A percentile compares a stretch with the other conserved stretches of the same genome.
phyloP scores from a whole-genome alignment of 2,113 vertebrate species.

The Elephas maximus region DNA sequence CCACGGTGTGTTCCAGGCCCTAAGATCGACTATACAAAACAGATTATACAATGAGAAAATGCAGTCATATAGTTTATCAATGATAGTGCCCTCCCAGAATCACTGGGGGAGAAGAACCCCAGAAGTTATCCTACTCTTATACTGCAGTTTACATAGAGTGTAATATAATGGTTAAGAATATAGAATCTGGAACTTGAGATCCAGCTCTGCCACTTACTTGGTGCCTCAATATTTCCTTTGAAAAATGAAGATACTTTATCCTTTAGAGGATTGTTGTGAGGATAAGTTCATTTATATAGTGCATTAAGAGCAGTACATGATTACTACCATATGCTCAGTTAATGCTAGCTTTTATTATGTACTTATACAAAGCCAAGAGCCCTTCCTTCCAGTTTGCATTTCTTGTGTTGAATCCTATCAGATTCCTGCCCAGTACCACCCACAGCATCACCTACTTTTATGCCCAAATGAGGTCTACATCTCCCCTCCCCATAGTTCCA shows the following conservation, averaged over 20 bases:
- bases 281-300: background rate
- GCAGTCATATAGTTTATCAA: background rate
- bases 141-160: background rate
- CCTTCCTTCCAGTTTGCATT: background rate
- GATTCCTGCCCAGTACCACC: background rate
- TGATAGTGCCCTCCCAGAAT: background rate
- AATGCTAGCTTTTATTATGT: background rate
- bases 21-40: background rate
- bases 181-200: background rate
- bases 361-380: background rate
- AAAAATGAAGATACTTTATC: background rate
- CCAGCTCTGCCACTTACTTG: background rate
- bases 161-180: background rate
- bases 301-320: background rate
- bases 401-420: background rate
- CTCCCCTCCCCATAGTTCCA: background rate
- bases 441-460: background rate
- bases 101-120: background rate
- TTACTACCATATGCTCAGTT: background rate
- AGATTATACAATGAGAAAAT: background rate
- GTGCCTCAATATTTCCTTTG: background rate
- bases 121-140: background rate
- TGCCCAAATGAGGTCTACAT: background rate
- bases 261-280: background rate
- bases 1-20: background rate